Evolutionary conservation across 2,113 vertebrate genomes (phyloP), one percentile per base, ranked within the genome.

Genomic region (Phalacrocorax brasilianus): DNA sequence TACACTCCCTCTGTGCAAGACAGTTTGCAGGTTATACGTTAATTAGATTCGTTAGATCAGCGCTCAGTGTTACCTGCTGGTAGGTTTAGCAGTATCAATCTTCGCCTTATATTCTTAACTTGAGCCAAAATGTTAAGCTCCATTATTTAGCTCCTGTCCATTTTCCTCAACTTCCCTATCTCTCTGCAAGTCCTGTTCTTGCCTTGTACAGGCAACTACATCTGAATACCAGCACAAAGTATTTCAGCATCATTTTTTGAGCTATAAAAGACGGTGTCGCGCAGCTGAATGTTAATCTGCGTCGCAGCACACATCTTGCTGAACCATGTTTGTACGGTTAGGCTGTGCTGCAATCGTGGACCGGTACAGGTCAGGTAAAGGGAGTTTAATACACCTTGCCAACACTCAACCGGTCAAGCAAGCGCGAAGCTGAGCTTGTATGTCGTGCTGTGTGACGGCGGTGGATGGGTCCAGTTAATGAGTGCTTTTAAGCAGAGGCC

Each of bases 271-370:
- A 18, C 26, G 7, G 6, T 1, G 5, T 23, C 16, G 4, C 4
- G 6, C 8, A 24, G 33, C 44, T 62, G 63, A 21, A 9, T 0
- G 9, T 24, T 21, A 2, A 14, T 33, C 26, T 44, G 42, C 19
- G 17, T 6, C 19, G 16, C 24, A 7, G 32, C 19, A 1, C 28
- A 1, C 23, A 2, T 38, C 53, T 55, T 3, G 0, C 28, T 40
- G 28, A 52, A 11, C 18, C 11, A 0, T 11, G 3, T n/a, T n/a
- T 67, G 67, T 22, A 5, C 1, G 1, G 16, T 12, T 14, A 8
- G 35, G 22, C 40, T 40, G 0, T 14, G n/a, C 40, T 42, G 27
- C 12, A 0, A 0, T 11, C 9, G 66, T 22, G 24, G 30, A 33
- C 52, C 45, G 14, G 32, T 17, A 9, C 28, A 20, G 62, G 49